A percentile compares a stretch with the other conserved stretches of the same genome.
phyloP scores from a whole-genome alignment of 2,797 vertebrate genomes.

The Antennarius maculatus region DNA sequence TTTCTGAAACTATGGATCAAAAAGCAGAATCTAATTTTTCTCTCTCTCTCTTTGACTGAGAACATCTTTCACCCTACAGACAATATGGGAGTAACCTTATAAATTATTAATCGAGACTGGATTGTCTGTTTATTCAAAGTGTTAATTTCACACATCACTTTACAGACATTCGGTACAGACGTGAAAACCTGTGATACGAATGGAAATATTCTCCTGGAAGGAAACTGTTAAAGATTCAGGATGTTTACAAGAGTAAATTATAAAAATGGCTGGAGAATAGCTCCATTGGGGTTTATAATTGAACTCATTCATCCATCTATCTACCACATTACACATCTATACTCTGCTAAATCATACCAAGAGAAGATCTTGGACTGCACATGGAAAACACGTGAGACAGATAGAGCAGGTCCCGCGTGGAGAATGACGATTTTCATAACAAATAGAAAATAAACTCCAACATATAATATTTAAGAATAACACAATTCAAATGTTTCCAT shows the following conservation, averaged over 20 bases:
- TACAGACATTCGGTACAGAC: slow-evolving; percentile 7
- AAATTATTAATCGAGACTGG: slow-evolving; percentile 33
- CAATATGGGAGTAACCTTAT: slow-evolving; percentile 9
- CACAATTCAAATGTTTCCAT: slow-evolving; percentile 12
- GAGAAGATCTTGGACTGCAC: slow-evolving; percentile 17
- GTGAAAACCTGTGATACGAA: slow-evolving; percentile 7
- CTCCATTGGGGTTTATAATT: slow-evolving; percentile 64
- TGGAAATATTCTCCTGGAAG: slow-evolving; percentile 2
- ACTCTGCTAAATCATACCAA: slow-evolving; percentile 1
- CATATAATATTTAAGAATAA: slow-evolving; percentile 11
- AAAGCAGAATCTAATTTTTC: slow-evolving; percentile 8
- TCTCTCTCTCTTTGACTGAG: neutral
- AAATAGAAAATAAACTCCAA: too few species aligned
- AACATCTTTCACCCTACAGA: slow-evolving; percentile 9
- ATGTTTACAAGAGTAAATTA: slow-evolving; percentile 25
- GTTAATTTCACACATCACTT: slow-evolving; percentile 18
- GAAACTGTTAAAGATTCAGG: slow-evolving; percentile 41
- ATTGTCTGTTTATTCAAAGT: slow-evolving; percentile 26
- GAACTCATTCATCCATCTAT: slow-evolving; percentile 58
- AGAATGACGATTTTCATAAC: too few species aligned
- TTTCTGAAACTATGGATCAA: slow-evolving; percentile 8
- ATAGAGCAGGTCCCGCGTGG: too few species aligned
- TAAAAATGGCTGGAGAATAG: slow-evolving; percentile 48
- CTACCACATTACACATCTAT: slow-evolving; percentile 23
- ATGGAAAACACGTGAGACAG: neutral